Conservation (phyloP, 2,888 invertebrate species). For the Synergus laeviventris region DNA sequence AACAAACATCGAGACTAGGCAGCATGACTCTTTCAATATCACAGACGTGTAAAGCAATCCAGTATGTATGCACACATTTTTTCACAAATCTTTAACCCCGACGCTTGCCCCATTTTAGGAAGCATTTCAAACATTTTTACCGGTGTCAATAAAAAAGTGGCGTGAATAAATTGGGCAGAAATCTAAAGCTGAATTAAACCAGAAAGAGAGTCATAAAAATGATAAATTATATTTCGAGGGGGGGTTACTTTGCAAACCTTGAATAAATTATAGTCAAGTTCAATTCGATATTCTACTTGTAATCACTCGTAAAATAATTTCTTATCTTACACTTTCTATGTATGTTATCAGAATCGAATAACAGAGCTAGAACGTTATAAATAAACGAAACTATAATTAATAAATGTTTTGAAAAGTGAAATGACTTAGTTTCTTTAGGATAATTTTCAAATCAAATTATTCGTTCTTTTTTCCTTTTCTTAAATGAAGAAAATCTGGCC, state of each 20-base stretch:
- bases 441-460: no score
- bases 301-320: background rate
- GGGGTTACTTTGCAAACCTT: no score
- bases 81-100: background rate
- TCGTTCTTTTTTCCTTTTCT: background rate
- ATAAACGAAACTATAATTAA: background rate
- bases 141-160: background rate
- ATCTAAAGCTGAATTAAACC: no score
- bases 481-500: background rate
- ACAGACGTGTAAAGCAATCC: constrained; percentile 28
- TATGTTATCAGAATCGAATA: background rate
- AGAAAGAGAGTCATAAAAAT: no score
- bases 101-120: background rate
- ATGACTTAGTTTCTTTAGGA: no score
- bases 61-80: constrained; percentile 18
- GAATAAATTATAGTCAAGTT: no score
- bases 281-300: no score
- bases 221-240: no score
- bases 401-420: background rate
- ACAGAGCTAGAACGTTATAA: background rate
- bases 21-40: constrained; percentile 33
- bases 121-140: background rate
- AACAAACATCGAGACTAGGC: constrained; percentile 36
- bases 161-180: no score
- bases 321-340: background rate